Conservation (phyloP, 1,140 invertebrate species). For the Drosophila fuyamai region DNA sequence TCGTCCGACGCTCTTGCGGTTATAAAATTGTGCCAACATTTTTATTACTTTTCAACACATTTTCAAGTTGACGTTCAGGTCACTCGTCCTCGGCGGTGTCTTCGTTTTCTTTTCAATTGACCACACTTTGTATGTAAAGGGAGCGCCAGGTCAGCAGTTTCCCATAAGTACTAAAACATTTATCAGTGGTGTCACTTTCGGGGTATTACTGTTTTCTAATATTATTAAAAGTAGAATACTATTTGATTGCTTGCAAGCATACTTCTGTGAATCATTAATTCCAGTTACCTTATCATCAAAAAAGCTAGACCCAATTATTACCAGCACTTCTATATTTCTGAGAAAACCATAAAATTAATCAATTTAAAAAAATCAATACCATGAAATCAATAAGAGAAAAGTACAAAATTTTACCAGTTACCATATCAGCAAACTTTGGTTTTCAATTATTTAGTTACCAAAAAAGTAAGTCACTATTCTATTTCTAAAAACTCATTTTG, state of each 20-base stretch:
- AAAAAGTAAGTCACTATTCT: no score
- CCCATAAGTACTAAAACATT: background rate
- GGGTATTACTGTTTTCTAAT: no score
- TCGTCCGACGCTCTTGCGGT: constrained; percentile 46
- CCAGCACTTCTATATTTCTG: constrained; percentile 2
- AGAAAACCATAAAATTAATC: constrained; percentile 15
- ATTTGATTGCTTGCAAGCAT: background rate
- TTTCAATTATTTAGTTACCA: no score
- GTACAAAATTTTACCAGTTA: background rate
- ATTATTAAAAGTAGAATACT: no score
- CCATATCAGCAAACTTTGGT: constrained; percentile 19
- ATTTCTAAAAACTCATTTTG: no score
- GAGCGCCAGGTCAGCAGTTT: constrained; percentile 19
- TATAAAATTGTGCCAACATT: constrained; percentile 81
- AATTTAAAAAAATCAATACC: background rate
- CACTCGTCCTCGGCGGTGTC: constrained; percentile 5
- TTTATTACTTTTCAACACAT: constrained; percentile 83
- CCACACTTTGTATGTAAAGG: constrained; percentile 21
- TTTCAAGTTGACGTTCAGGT: constrained; percentile 35
- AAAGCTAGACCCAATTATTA: constrained; percentile 4
- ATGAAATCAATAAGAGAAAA: background rate
- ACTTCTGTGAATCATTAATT: background rate
- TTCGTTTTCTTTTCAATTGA: background rate
- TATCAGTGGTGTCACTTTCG: background rate
- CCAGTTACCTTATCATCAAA: constrained; percentile 22